Evolutionary conservation across 2,797 vertebrate genomes (phyloP).

Genomic region (Phalanger gymnotis): DNA sequence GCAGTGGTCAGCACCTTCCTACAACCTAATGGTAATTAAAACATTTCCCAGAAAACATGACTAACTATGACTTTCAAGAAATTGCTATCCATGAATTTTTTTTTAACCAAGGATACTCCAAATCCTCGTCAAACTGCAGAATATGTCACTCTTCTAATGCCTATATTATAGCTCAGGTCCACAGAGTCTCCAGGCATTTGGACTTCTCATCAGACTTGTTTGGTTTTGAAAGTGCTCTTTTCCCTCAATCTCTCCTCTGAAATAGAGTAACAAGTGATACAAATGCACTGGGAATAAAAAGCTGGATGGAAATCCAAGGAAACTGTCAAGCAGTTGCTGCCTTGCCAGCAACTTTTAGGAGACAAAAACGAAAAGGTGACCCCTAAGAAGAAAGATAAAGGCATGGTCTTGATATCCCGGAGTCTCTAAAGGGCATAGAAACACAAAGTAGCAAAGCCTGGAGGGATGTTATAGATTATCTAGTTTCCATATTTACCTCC

Average conservation of each 20-base stretch:
- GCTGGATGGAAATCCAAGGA: background rate
- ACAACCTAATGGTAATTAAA: background rate
- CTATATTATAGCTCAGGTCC: background rate
- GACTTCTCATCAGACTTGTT: conserved; percentile 10
- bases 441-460: background rate
- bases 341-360: background rate
- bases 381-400: background rate
- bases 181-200: background rate
- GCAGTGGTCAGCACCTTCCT: background rate
- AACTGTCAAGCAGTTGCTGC: background rate
- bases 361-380: background rate
- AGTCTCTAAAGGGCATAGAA: background rate
- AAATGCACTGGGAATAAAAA: background rate
- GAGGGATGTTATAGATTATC: background rate
- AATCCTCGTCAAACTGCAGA: conserved; percentile 26
- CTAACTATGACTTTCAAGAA: background rate
- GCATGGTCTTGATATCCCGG: background rate
- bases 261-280: background rate
- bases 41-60: conserved; percentile 46
- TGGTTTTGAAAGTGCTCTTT: conserved; percentile 38
- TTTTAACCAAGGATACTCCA: background rate
- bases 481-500: background rate
- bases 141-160: background rate
- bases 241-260: conserved; percentile 9
- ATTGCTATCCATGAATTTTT: conserved; percentile 25